Evolutionary conservation across 2,888 invertebrate genomes (phyloP).

Genomic region (Pocota personata): DNA sequence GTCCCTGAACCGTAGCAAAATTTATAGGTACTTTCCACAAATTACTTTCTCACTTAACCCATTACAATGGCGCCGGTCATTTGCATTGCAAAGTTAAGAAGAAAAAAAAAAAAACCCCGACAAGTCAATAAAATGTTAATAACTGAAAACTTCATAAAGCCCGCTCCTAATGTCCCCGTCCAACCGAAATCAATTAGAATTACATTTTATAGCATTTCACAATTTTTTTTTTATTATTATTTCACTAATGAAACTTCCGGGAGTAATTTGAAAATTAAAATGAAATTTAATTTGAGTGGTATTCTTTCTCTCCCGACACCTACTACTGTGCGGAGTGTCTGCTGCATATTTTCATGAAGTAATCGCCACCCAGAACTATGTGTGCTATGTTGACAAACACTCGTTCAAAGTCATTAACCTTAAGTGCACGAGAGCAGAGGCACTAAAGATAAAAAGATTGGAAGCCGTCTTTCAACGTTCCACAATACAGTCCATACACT

Average conservation of each 20-base stretch:
- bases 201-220: constrained; percentile 37
- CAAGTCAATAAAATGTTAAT: constrained; percentile 23
- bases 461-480: constrained; percentile 16
- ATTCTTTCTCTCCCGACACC: neutral
- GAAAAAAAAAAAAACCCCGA: neutral
- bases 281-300: constrained; percentile 17
- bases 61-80: neutral
- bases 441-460: constrained; percentile 42
- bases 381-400: constrained; percentile 56
- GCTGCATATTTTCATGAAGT: constrained; percentile 24
- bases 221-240: neutral
- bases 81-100: neutral
- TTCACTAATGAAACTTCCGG: constrained; percentile 47
- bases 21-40: neutral
- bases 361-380: constrained; percentile 55
- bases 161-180: neutral
- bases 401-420: constrained; percentile 62
- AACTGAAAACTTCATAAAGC: constrained; percentile 15
- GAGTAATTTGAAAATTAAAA: constrained; percentile 51
- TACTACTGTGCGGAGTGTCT: neutral
- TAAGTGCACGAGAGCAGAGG: constrained; percentile 49
- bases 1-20: neutral
- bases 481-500: neutral
- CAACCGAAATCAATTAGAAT: constrained; percentile 45
- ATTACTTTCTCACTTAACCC: neutral